These are phyloP conservation scores for Neoarius graeffei DNA, from an alignment of 2,113 vertebrate species.

Conservation along the genomic window DNA sequence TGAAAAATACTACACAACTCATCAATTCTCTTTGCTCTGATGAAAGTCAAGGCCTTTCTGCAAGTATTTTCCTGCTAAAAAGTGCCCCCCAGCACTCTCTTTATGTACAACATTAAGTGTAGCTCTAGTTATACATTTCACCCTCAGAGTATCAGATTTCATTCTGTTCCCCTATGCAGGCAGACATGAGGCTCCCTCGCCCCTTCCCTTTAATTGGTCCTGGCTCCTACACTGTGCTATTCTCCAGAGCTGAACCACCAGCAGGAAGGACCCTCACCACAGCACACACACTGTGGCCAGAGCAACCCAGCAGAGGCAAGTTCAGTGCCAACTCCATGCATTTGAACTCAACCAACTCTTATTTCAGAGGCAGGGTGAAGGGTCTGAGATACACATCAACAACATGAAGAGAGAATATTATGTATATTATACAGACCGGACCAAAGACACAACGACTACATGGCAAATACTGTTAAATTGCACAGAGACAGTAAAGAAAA, in stretches of 20 bases:
- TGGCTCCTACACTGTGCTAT: constrained; percentile 62
- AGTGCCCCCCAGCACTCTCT: constrained; percentile 29
- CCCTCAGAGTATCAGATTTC: constrained; percentile 60
- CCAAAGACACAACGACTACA: neutral
- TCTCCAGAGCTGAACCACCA: constrained; percentile 57
- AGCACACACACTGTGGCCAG: constrained; percentile 41
- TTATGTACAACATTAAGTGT: neutral
- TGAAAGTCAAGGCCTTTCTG: neutral
- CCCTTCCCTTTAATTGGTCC: constrained; percentile 63
- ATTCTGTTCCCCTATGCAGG: constrained; percentile 55
- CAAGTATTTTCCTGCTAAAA: neutral
- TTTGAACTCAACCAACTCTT: constrained; percentile 20
- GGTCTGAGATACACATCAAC: neutral
- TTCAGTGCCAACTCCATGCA: constrained; percentile 7
- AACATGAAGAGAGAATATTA: neutral
- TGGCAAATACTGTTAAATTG: neutral
- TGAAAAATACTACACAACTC: neutral
- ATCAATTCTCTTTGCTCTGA: neutral
- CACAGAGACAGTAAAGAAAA: constrained; percentile 61
- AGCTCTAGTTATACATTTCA: constrained; percentile 29
- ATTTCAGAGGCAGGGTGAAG: neutral
- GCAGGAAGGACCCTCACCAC: constrained; percentile 71
- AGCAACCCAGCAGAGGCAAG: neutral
- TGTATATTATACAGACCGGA: neutral
- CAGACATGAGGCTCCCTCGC: constrained; percentile 54